Evolutionary conservation across 1,140 invertebrate species (phyloP).

Genomic region (Cydia pomonella): DNA sequence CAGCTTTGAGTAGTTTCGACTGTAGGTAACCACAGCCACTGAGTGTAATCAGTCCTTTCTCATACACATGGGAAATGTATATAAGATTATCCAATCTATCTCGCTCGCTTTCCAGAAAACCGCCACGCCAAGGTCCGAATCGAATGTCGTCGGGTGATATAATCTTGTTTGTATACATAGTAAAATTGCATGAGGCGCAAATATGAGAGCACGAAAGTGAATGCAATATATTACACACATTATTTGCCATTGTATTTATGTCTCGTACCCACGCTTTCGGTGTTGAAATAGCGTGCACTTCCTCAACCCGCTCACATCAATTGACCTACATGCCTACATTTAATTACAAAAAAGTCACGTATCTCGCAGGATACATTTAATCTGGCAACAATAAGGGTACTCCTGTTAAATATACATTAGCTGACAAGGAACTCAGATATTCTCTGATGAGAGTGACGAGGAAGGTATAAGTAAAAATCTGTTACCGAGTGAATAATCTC

Average conservation of each 20-base stretch:
- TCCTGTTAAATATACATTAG: background rate
- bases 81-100: too few species aligned
- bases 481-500: too few species aligned
- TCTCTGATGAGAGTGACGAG: too few species aligned
- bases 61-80: too few species aligned
- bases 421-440: background rate
- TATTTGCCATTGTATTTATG: conserved; percentile 19
- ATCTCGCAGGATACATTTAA: background rate
- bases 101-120: background rate
- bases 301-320: conserved; percentile 12
- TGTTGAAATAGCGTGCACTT: conserved; percentile 14
- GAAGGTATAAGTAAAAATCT: too few species aligned
- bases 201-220: conserved; percentile 27
- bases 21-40: too few species aligned
- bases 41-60: too few species aligned
- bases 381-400: background rate
- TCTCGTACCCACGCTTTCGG: conserved; percentile 30
- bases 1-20: too few species aligned
- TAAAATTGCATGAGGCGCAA: conserved; percentile 13
- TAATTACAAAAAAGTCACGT: conserved; percentile 29
- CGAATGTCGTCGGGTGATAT: conserved; percentile 2
- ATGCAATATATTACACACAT: conserved; percentile 16
- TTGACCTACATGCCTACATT: conserved; percentile 23
- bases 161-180: conserved; percentile 30
- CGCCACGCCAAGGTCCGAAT: background rate